Conservation (phyloP, 1,140 invertebrate genomes). For the Anagrus nilaparvatae region DNA sequence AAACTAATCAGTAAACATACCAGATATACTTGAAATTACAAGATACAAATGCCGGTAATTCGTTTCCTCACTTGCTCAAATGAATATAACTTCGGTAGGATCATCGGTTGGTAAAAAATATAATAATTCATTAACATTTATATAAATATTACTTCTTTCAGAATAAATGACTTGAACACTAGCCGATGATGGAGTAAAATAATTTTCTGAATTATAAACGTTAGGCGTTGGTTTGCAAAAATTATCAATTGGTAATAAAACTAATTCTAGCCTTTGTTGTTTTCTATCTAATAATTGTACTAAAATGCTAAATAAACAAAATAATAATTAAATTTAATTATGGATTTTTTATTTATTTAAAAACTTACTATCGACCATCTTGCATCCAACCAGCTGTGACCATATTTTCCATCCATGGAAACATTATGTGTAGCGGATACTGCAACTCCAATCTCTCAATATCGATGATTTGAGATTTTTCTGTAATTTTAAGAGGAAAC, state of each 20-base stretch:
- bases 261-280: conserved; percentile 71
- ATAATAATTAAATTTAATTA: conserved; percentile 1
- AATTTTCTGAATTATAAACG: conserved; percentile 43
- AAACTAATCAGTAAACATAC: conserved; percentile 16
- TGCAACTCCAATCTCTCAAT: conserved; percentile 60
- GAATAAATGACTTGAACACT: conserved; percentile 58
- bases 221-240: conserved; percentile 57
- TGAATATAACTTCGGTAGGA: conserved; percentile 53
- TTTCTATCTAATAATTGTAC: conserved; percentile 74
- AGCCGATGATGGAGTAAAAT: conserved; percentile 42
- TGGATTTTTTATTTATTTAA: conserved; percentile 4
- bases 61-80: conserved; percentile 88
- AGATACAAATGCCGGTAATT: conserved; percentile 88
- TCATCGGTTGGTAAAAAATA: conserved; percentile 65
- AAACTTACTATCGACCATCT: conserved; percentile 70
- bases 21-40: conserved; percentile 48
- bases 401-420: conserved; percentile 89
- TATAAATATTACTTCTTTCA: conserved; percentile 70
- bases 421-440: conserved; percentile 62
- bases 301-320: conserved; percentile 63
- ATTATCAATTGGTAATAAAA: conserved; percentile 61
- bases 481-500: conserved; percentile 72
- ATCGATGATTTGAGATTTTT: conserved; percentile 54
- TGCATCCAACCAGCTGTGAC: conserved; percentile 89
- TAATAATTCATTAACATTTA: conserved; percentile 84